A percentile compares a stretch with the other conserved stretches of the same genome.
Conservation (phyloP, 2,888 invertebrate genomes). For the Bellardia pandia region DNA sequence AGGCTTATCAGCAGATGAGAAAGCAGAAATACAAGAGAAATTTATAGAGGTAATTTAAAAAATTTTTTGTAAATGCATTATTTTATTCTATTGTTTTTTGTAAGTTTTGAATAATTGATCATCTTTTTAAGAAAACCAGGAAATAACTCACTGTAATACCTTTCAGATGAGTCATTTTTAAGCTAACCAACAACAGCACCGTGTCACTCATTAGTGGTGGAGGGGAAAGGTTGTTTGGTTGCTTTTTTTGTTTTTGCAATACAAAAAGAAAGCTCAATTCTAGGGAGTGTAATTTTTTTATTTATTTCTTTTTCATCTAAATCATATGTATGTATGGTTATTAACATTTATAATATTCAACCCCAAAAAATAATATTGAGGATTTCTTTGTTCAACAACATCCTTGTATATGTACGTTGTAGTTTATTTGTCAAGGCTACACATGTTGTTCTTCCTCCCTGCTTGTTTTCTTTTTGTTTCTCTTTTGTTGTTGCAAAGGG, state of each 20-base stretch:
- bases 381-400: constrained; percentile 61
- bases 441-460: constrained; percentile 42
- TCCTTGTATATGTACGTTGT: constrained; percentile 5
- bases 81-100: background rate
- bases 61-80: constrained; percentile 2
- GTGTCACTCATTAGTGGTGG: constrained; percentile 24
- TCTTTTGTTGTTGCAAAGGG: constrained; percentile 43
- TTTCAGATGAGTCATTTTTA: constrained; percentile 67
- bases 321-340: background rate
- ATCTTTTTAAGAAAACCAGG: constrained; percentile 38
- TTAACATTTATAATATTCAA: constrained; percentile 54
- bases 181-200: constrained; percentile 34
- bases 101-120: constrained; percentile 44
- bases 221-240: constrained; percentile 62
- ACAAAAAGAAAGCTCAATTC: constrained; percentile 46
- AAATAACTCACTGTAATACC: constrained; percentile 44
- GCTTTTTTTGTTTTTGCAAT: constrained; percentile 53
- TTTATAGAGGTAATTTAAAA: constrained; percentile 87
- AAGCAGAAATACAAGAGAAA: constrained; percentile 90
- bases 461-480: constrained; percentile 7
- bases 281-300: constrained; percentile 56
- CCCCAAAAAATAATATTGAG: constrained; percentile 54
- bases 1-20: constrained; percentile 86
- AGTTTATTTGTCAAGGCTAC: constrained; percentile 65
- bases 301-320: constrained; percentile 15